Base-by-base conservation (phyloP, 2,888 invertebrate genomes). In the Sesia bembeciformis region DNA sequence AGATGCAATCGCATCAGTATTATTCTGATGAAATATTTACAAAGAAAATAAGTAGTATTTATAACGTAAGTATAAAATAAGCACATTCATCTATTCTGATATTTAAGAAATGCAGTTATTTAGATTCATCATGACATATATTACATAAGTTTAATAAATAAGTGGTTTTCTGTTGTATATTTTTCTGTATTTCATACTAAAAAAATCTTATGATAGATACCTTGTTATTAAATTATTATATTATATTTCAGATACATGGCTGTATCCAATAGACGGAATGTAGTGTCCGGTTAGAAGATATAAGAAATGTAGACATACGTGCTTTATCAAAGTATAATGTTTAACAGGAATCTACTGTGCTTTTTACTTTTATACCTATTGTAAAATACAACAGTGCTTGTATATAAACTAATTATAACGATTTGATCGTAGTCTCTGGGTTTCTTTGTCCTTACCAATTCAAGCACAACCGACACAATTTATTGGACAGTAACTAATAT, bases 21-120 rank as follows among this genome's bases (percentile, higher is more conserved):
- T 67, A 72, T 77, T 84, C 65, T 70, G 78, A 81, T 71, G 74
- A 82, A 83, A 81, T 87, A 87, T 87, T 84, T 87, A 87, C 87
- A 88, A 84, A 84, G 80, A 79, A 84, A 76, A 76, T 76, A 55
- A 43, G 42, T 52, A 49, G 52, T 38, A 50, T 38, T 7, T 79
- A 67, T 78, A 82, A 82, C 76, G 81, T 46, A 46, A 46, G 46
- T 46, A 53, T 52, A 49, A 85, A 86, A 84, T 84, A 87, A 86
- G 80, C 84, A 85, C 76, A 81, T 80, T 74, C 74, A 76, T 73
- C 8, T 70, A 76, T 78, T 70, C 62, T 72, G 66, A 72, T 66
- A 77, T 72, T 55, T 55, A 79, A 78, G 73, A 86, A 87, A 86
- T 85, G 86, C 84, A 81, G 68, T 74, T 71, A 23, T 23, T 23